These are phyloP conservation scores for Lasiommata megera DNA, from an alignment of 2,888 invertebrate species.

Conservation along the genomic window DNA sequence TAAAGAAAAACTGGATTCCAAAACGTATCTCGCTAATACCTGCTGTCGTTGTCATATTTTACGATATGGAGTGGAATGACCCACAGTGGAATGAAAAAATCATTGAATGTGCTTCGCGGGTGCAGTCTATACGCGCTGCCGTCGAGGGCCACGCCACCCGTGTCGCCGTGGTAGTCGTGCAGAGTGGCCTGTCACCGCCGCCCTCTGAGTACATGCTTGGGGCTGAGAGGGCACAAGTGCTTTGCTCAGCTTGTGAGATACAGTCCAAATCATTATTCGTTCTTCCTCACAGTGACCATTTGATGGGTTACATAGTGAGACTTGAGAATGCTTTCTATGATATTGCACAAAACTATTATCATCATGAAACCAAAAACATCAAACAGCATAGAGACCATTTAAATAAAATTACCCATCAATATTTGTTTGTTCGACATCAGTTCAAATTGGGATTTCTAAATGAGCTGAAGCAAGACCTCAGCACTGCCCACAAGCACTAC, in stretches of 20 bases:
- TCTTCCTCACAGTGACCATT: slow-evolving; percentile 93
- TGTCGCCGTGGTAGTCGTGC: slow-evolving; percentile 94
- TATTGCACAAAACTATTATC: slow-evolving; percentile 95
- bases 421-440: slow-evolving; percentile 96
- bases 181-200: slow-evolving; percentile 89
- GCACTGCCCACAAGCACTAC: slow-evolving; percentile 92
- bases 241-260: slow-evolving; percentile 95
- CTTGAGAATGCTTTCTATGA: slow-evolving; percentile 97
- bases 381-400: slow-evolving; percentile 95
- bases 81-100: slow-evolving; percentile 96
- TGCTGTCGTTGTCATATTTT: slow-evolving; percentile 96
- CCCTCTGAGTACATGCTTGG: slow-evolving; percentile 92
- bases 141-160: slow-evolving; percentile 87
- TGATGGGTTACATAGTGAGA: slow-evolving; percentile 87
- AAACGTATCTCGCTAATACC: slow-evolving; percentile 96
- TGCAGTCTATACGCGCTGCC: slow-evolving; percentile 90
- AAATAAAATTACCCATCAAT: slow-evolving; percentile 94
- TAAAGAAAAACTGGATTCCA: slow-evolving; percentile 96
- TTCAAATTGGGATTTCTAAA: slow-evolving; percentile 98
- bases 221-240: slow-evolving; percentile 93
- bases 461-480: slow-evolving; percentile 95
- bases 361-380: slow-evolving; percentile 91
- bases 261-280: slow-evolving; percentile 96
- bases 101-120: slow-evolving; percentile 94
- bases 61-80: slow-evolving; percentile 99